Conservation (phyloP, 2,888 invertebrate species). For the Craniophora ligustri region DNA sequence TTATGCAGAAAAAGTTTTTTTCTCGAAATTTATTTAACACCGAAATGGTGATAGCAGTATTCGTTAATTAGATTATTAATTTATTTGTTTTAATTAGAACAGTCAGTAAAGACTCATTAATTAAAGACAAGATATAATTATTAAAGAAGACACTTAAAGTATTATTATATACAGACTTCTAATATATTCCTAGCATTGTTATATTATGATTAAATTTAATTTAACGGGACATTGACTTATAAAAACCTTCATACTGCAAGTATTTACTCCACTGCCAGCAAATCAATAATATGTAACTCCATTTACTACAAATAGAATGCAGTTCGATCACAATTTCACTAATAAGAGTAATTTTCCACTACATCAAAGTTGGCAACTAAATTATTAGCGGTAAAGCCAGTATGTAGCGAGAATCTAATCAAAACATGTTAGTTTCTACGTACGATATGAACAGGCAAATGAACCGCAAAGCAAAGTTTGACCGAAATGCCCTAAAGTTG, state of each 20-base stretch:
- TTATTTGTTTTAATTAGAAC: too few relatives aligned
- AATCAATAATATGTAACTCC: background rate
- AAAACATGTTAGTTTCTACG: conserved; percentile 8
- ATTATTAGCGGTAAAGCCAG: conserved; percentile 9
- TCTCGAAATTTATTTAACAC: too few relatives aligned
- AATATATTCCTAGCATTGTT: too few relatives aligned
- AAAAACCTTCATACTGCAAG: background rate
- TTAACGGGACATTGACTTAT: too few relatives aligned
- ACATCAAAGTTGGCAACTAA: conserved; percentile 7
- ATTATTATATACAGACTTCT: too few relatives aligned
- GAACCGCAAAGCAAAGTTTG: background rate
- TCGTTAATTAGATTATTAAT: too few relatives aligned
- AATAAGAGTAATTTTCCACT: background rate
- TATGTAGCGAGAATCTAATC: conserved; percentile 19
- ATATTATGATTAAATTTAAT: too few relatives aligned
- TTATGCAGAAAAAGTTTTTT: too few relatives aligned
- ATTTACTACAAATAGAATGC: background rate
- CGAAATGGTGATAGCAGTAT: too few relatives aligned
- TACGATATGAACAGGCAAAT: background rate
- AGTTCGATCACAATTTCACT: background rate
- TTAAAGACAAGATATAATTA: too few relatives aligned
- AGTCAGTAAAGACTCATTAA: too few relatives aligned
- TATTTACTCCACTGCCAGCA: background rate
- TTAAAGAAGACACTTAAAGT: too few relatives aligned
- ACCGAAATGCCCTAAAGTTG: background rate